Evolutionary conservation across 2,797 vertebrate species (phyloP), one percentile per base, ranked within the genome.

Genomic region (Tinamus major): DNA sequence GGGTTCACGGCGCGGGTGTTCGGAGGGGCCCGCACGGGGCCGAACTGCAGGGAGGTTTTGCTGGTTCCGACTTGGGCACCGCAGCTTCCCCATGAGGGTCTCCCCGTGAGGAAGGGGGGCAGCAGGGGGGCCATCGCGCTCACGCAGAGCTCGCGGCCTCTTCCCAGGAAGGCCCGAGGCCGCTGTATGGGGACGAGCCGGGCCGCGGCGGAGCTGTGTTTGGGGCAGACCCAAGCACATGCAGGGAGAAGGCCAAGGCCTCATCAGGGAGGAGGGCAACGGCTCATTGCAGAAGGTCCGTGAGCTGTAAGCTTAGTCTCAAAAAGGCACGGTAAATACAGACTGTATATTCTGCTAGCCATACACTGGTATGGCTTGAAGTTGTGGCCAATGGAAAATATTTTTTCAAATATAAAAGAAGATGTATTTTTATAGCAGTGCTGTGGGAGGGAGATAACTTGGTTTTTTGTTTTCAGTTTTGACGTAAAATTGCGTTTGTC

Each of bases 381-480:
- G 86, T 76, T 76, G 33, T 92, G 92, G 84, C 90, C 48, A 63
- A 63, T 70, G 5, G 87, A 86, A 75, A 35, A 1, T 96, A 95
- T 95, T 92, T 96, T 93, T 94, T 86, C 49, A 93, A 94, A 74
- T 75, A 58, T n/a, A 94, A 70, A 93, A 61, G 49, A 83, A 77
- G 53, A 64, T 90, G 77, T 94, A 96, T 96, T 96, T 97, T 96
- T 96, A 87, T 95, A 96, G 21, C 17, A 81, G 10, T 87, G 31
- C 29, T 91, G 80, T 85, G 17, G 68, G 79, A 90, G 58, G 46
- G 49, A 39, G 31, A 86, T 68, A 78, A 65, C 71, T 87, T 87
- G 74, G 8, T 51, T 51, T 89, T 89, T 59, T 70, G 74, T 64
- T 91, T 90, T 92, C 81, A 86, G 71, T 85, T 89, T 92, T 1